Evolutionary conservation across 2,113 vertebrate genomes (phyloP).

Genomic region (Macroglossus sobrinus): DNA sequence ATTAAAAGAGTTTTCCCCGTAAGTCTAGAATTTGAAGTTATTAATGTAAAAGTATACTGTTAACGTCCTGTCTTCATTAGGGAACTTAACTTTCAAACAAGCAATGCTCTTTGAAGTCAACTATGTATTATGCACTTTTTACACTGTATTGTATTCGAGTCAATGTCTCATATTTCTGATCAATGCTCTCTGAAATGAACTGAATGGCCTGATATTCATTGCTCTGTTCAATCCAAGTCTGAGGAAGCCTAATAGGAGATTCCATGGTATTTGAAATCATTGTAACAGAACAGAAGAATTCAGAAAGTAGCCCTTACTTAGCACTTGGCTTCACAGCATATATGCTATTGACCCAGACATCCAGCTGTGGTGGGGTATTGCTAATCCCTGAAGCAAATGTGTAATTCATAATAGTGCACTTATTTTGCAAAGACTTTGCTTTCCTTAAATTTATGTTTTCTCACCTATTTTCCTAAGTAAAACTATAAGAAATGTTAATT

Average conservation of each 20-base stretch:
- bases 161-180: constrained; percentile 2
- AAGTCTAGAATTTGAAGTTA: constrained; percentile 6
- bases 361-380: not conserved
- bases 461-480: not conserved
- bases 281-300: constrained; percentile 6
- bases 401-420: constrained; percentile 9
- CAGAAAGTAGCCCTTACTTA: not conserved
- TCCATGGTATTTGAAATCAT: not conserved
- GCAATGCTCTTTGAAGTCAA: constrained; percentile 12
- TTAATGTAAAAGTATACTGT: not conserved
- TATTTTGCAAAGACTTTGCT: constrained; percentile 31
- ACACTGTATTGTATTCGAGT: not conserved
- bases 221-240: not conserved
- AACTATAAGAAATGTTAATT: not conserved
- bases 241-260: not conserved
- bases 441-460: constrained; percentile 2
- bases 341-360: not conserved
- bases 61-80: not conserved
- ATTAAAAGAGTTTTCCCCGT: not conserved
- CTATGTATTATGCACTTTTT: not conserved
- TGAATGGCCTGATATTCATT: not conserved
- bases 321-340: not conserved
- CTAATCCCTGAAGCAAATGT: constrained; percentile 8
- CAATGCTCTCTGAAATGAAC: not conserved
- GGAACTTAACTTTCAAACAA: not conserved